Evolutionary conservation across 2,113 vertebrate genomes (phyloP).

Genomic region (Pseudorasbora parva): DNA sequence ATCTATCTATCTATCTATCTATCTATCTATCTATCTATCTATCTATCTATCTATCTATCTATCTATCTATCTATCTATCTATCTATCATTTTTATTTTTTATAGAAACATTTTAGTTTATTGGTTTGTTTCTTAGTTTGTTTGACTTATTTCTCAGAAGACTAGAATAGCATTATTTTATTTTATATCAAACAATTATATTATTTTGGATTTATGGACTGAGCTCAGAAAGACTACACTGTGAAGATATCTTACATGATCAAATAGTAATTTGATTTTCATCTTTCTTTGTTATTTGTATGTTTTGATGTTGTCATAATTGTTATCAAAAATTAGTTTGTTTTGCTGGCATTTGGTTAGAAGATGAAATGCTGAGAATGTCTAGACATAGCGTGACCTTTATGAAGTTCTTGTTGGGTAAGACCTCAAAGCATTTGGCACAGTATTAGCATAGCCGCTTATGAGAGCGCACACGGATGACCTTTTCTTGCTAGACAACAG

Average conservation of each 20-base stretch:
- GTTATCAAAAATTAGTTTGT: not conserved
- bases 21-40: not conserved
- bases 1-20: too few relatives aligned
- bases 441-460: conserved; percentile 58
- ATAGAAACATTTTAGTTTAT: too few relatives aligned
- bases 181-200: too few relatives aligned
- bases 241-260: not conserved
- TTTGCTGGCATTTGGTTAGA: conserved; percentile 46
- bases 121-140: too few relatives aligned
- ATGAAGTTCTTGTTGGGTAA: conserved; percentile 49
- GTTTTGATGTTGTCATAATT: conserved; percentile 11
- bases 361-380: conserved; percentile 53
- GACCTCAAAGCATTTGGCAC: conserved; percentile 51
- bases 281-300: not conserved
- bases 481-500: conserved; percentile 58
- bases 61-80: too few relatives aligned
- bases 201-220: not conserved
- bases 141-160: too few relatives aligned
- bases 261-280: not conserved
- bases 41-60: too few relatives aligned
- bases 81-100: too few relatives aligned
- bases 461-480: conserved; percentile 59
- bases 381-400: conserved; percentile 71
- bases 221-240: not conserved
- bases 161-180: too few relatives aligned